These are phyloP conservation scores for Paramormyrops hopkinsi DNA, from an alignment of 2,797 vertebrate genomes.

Conservation along the genomic window DNA sequence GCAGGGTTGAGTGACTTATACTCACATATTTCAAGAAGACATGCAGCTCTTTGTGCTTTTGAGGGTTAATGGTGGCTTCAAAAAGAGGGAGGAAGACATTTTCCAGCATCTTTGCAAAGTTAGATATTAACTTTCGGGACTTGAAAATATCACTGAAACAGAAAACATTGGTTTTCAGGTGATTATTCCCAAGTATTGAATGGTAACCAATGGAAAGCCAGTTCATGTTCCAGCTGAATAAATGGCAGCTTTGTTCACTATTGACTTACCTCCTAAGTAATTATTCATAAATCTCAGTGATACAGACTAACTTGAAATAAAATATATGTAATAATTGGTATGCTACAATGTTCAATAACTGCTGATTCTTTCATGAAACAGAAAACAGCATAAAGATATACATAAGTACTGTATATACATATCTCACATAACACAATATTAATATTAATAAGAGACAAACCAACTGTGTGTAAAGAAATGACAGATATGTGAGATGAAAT, in stretches of 20 bases:
- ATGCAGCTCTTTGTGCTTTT: slow-evolving; percentile 70
- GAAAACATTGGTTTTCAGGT: slow-evolving; percentile 16
- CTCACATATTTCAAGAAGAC: slow-evolving; percentile 82
- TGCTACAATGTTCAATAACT: not conserved
- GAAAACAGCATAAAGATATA: not conserved
- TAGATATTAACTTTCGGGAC: slow-evolving; percentile 67
- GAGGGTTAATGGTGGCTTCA: slow-evolving; percentile 74
- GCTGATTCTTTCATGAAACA: not conserved
- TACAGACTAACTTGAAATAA: not conserved
- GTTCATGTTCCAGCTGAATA: not conserved
- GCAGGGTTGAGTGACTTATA: slow-evolving; percentile 19
- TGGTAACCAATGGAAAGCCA: not conserved
- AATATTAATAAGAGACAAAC: not conserved
- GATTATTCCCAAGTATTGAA: not conserved
- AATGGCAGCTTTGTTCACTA: not conserved
- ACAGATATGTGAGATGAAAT: not conserved
- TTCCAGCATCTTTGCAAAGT: slow-evolving; percentile 79
- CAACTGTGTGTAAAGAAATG: not conserved
- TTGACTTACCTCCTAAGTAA: not conserved
- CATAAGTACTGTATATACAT: not conserved
- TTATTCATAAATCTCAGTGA: not conserved
- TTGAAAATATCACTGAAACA: slow-evolving; percentile 69
- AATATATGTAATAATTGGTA: not conserved
- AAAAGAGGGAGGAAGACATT: slow-evolving; percentile 81
- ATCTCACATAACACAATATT: not conserved